A percentile compares a stretch with the other conserved stretches of the same genome.
These are phyloP conservation scores for Lepidochrysops patricia DNA, from an alignment of 2,888 invertebrate genomes.

Conservation along the genomic window DNA sequence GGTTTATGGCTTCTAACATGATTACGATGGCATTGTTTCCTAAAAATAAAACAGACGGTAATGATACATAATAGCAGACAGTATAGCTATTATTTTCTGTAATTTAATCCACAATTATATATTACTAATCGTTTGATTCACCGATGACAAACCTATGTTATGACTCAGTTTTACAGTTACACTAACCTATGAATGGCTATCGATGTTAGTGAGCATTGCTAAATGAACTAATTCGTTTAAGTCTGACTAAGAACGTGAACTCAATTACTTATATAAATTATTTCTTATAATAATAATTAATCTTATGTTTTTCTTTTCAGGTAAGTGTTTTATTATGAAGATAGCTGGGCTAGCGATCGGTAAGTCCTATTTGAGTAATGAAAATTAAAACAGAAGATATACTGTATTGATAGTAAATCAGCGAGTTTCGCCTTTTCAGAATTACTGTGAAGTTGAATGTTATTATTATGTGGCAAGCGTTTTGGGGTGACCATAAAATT, in stretches of 20 bases:
- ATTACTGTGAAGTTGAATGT: background rate
- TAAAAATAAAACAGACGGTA: background rate
- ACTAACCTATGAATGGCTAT: background rate
- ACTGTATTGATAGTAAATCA: too few relatives aligned
- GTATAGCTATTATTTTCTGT: constrained; percentile 12
- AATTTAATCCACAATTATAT: constrained; percentile 8
- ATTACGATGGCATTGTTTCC: background rate
- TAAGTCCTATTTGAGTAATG: background rate
- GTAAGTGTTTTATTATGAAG: background rate
- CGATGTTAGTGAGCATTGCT: background rate
- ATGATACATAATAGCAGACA: background rate
- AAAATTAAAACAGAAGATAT: too few relatives aligned
- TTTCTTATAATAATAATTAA: too few relatives aligned
- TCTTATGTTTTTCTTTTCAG: background rate
- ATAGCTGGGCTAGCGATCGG: background rate
- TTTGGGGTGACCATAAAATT: background rate
- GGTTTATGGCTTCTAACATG: background rate
- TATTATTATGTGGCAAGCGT: background rate
- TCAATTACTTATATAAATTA: too few relatives aligned
- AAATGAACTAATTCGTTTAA: too few relatives aligned
- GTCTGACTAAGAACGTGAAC: too few relatives aligned
- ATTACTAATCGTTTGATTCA: constrained; percentile 27
- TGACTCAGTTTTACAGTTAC: constrained; percentile 12
- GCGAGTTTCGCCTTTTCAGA: background rate
- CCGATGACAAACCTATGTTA: constrained; percentile 25